Percentiles rank a stretch among this genome's conserved stretches.
Conservation (phyloP, 2,797 vertebrate genomes). For the Ibycter americanus region DNA sequence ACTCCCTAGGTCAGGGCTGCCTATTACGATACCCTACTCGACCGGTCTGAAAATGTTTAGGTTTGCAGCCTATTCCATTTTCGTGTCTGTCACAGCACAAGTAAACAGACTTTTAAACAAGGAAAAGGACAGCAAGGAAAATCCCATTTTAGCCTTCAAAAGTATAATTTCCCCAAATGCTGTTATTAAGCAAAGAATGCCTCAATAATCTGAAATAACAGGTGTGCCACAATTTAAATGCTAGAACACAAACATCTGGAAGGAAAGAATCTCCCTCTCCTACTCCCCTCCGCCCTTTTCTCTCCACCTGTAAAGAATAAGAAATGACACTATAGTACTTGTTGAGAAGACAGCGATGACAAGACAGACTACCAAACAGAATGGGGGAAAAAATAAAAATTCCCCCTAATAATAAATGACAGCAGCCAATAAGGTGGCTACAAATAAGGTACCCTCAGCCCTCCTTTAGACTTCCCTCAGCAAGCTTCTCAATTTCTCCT, state of each 20-base stretch:
- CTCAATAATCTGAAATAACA: not conserved
- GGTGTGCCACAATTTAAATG: not conserved
- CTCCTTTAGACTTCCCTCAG: not conserved
- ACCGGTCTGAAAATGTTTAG: not conserved
- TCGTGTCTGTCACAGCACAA: not conserved
- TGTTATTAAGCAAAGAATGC: not conserved
- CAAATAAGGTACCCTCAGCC: not conserved
- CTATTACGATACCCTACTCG: not conserved
- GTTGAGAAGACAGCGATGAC: not conserved
- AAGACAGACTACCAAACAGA: not conserved
- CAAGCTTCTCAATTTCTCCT: not conserved
- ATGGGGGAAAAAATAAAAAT: not conserved
- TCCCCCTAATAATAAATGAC: not conserved
- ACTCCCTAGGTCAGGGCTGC: not conserved
- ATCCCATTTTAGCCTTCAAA: not conserved
- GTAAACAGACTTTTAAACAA: not conserved
- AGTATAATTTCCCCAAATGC: not conserved
- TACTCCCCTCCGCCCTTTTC: not conserved
- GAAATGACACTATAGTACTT: not conserved
- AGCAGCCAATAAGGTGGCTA: not conserved
- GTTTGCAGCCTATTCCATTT: not conserved
- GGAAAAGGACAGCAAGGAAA: not conserved
- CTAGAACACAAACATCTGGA: not conserved
- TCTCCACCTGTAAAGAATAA: not conserved
- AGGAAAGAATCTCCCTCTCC: not conserved